phyloP scores from a whole-genome alignment of 2,797 vertebrate genomes.

The Chaenodraco wilsoni region DNA sequence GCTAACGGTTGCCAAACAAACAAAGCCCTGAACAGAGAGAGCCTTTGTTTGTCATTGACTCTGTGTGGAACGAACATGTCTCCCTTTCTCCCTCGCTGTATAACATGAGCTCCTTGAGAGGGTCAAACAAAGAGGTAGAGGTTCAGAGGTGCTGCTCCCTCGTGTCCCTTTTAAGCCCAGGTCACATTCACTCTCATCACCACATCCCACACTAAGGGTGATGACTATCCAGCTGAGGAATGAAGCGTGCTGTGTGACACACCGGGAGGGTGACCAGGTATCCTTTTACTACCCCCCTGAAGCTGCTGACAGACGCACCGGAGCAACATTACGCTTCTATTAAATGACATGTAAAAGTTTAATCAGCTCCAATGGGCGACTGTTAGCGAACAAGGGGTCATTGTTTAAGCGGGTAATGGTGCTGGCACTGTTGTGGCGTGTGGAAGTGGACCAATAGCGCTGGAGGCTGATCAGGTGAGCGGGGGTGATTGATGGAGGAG shows the following conservation, averaged over 20 bases:
- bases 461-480: conserved; percentile 63
- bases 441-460: conserved; percentile 48
- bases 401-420: conserved; percentile 72
- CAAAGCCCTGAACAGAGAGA: conserved; percentile 39
- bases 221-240: conserved; percentile 46
- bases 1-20: conserved; percentile 53
- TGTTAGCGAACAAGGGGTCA: conserved; percentile 73
- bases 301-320: conserved; percentile 68
- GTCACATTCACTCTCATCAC: conserved; percentile 62
- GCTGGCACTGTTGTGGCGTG: conserved; percentile 41
- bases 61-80: conserved; percentile 43
- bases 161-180: conserved; percentile 36
- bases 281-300: conserved; percentile 68
- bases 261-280: conserved; percentile 56
- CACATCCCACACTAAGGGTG: conserved; percentile 37
- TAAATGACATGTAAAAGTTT: conserved; percentile 83
- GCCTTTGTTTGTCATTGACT: conserved; percentile 57
- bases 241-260: conserved; percentile 49
- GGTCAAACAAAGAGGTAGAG: conserved; percentile 32
- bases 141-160: conserved; percentile 43
- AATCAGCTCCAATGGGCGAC: conserved; percentile 73
- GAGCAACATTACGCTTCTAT: conserved; percentile 72
- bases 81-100: conserved; percentile 5
- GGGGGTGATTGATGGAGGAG: conserved; percentile 50
- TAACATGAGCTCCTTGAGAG: conserved; percentile 31